phyloP scores from a whole-genome alignment of 2,797 vertebrate species.

The Enteromius paludinosus region DNA sequence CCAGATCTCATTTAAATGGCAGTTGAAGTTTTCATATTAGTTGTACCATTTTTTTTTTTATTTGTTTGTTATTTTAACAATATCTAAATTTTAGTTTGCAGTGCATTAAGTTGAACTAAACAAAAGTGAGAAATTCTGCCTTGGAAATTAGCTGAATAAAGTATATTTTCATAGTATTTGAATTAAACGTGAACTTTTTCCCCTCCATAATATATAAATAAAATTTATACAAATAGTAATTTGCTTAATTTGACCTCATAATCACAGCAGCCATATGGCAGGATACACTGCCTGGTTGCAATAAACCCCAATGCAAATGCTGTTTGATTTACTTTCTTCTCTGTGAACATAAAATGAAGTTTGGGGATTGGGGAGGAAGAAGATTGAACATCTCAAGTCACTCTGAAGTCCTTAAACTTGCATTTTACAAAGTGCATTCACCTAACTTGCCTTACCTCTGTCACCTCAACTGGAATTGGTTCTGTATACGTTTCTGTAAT shows the following conservation, averaged over 20 bases:
- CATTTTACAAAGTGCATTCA: background rate
- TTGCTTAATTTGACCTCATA: no score
- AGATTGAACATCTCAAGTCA: background rate
- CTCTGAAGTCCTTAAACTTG: background rate
- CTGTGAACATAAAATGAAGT: background rate
- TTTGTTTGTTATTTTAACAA: no score
- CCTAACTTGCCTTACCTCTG: slow-evolving; percentile 82
- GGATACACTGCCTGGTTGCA: background rate
- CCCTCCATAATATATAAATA: no score
- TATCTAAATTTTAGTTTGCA: no score
- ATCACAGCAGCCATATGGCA: background rate
- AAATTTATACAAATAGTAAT: no score
- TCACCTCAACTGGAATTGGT: slow-evolving; percentile 90
- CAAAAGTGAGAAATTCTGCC: no score
- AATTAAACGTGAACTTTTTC: no score
- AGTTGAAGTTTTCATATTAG: background rate
- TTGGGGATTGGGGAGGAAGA: background rate
- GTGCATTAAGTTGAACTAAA: no score
- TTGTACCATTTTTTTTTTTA: background rate
- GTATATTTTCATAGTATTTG: no score
- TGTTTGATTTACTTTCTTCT: background rate
- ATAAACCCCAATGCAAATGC: background rate
- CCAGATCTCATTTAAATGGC: background rate
- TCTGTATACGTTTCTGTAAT: slow-evolving; percentile 90
- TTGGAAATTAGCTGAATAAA: no score